Evolutionary conservation across 2,888 invertebrate genomes (phyloP).

Genomic region (Melinopterus prodromus): DNA sequence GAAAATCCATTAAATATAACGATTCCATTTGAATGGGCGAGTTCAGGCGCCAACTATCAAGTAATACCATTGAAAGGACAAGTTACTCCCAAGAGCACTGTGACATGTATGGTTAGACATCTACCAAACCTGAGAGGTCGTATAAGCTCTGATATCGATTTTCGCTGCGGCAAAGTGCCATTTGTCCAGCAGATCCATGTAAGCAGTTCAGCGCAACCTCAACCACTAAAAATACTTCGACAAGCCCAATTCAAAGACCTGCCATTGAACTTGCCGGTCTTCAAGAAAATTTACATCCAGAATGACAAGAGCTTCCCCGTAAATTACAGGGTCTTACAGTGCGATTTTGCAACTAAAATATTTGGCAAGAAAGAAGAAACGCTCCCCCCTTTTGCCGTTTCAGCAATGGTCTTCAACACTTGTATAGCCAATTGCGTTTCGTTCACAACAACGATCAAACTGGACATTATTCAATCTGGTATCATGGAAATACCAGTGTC

Average conservation of each 20-base stretch:
- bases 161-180: constrained; percentile 5
- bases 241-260: constrained; percentile 12
- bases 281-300: constrained; percentile 9
- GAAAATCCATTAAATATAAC: constrained; percentile 21
- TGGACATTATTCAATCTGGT: constrained; percentile 12
- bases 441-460: constrained; percentile 18
- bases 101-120: constrained; percentile 26
- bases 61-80: constrained; percentile 13
- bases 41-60: not conserved
- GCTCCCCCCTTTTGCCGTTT: not conserved
- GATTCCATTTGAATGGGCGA: constrained; percentile 11
- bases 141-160: constrained; percentile 7
- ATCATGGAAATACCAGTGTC: constrained; percentile 10
- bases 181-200: not conserved
- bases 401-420: not conserved
- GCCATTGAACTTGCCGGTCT: constrained; percentile 28
- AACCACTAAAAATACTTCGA: not conserved
- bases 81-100: constrained; percentile 12
- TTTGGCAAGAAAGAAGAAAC: not conserved
- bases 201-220: not conserved
- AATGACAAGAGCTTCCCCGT: not conserved
- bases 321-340: not conserved
- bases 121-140: constrained; percentile 8
- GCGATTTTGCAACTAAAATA: not conserved
- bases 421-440: constrained; percentile 9